phyloP scores from a whole-genome alignment of 2,113 vertebrate genomes.

The Sebastes fasciatus region DNA sequence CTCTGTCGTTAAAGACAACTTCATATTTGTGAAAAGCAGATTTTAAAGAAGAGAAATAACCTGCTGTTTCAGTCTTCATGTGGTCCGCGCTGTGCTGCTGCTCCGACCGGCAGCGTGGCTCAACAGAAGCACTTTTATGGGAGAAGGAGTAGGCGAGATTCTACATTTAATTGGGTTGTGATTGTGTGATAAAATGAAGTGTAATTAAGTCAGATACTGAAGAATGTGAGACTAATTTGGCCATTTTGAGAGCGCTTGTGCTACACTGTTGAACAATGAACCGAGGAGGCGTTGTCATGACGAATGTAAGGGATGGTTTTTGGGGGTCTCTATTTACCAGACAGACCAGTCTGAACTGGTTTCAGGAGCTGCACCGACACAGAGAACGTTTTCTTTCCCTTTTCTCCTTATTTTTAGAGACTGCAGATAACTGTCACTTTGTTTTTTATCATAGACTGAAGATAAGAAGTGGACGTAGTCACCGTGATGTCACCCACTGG shows the following conservation, averaged over 20 bases:
- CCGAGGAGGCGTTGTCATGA: background rate
- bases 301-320: background rate
- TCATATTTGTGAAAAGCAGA: no score
- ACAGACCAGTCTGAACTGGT: no score
- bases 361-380: background rate
- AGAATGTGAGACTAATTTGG: background rate
- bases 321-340: no score
- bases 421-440: no score
- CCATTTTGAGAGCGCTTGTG: background rate
- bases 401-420: no score
- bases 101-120: background rate
- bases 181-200: background rate
- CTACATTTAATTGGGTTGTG: background rate
- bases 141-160: background rate
- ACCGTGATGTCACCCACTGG: no score
- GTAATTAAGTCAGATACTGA: conserved; percentile 1
- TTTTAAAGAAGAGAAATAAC: background rate
- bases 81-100: background rate
- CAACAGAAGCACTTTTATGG: background rate
- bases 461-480: no score
- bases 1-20: no score
- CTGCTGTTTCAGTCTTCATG: no score
- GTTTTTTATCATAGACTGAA: no score
- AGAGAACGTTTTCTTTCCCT: background rate
- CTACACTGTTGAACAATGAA: background rate